These are phyloP conservation scores for Laterallus jamaicensis DNA, from an alignment of 2,113 vertebrate species.

Conservation along the genomic window DNA sequence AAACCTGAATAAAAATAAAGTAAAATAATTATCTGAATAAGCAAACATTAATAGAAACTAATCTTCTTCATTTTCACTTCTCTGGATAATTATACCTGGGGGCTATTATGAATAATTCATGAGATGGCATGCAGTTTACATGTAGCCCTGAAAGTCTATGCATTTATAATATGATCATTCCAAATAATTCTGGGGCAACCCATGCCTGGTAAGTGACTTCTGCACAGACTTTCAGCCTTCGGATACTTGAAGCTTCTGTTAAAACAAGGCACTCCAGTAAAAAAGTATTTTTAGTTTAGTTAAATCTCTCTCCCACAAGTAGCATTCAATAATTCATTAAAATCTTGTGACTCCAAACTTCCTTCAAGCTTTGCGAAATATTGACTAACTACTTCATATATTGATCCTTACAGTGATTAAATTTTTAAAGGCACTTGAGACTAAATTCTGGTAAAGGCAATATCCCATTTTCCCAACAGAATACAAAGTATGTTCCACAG, in stretches of 20 bases:
- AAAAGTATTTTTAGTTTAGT: constrained; percentile 54
- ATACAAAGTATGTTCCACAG: background rate
- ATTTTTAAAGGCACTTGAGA: constrained; percentile 53
- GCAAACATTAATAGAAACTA: constrained; percentile 95
- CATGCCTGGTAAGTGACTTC: constrained; percentile 84
- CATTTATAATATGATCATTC: constrained; percentile 87
- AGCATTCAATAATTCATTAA: constrained; percentile 76
- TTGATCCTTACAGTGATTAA: constrained; percentile 62
- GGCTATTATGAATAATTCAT: constrained; percentile 94
- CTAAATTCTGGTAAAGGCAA: constrained; percentile 27
- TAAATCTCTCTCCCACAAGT: constrained; percentile 60
- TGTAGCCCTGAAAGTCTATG: constrained; percentile 82
- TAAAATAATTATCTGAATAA: constrained; percentile 77
- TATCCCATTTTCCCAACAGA: background rate
- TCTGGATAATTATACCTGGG: constrained; percentile 91
- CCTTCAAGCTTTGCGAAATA: constrained; percentile 58
- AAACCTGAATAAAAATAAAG: constrained; percentile 27
- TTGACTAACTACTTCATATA: constrained; percentile 59
- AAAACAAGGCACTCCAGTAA: background rate
- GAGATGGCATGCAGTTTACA: constrained; percentile 85
- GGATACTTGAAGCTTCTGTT: constrained; percentile 39
- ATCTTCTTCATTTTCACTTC: constrained; percentile 92
- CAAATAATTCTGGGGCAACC: constrained; percentile 83
- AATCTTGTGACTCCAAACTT: constrained; percentile 66
- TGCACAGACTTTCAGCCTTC: constrained; percentile 72